phyloP scores from a whole-genome alignment of 1,140 invertebrate genomes.

The Periplaneta americana region DNA sequence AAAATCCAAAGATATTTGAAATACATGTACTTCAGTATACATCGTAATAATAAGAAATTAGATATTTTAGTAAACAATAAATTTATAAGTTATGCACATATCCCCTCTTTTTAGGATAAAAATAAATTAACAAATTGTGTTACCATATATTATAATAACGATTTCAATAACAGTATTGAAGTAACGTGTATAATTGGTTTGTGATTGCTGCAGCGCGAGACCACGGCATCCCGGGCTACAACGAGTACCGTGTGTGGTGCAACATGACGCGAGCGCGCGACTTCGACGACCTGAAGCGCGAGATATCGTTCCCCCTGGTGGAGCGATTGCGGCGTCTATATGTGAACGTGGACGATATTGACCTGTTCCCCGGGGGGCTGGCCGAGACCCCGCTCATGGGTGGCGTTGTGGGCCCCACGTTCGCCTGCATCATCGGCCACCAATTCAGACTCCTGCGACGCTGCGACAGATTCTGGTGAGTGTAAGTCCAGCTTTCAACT shows the following conservation, averaged over 20 bases:
- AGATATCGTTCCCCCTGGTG: conserved; percentile 43
- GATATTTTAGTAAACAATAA: too few relatives aligned
- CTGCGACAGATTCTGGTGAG: conserved; percentile 51
- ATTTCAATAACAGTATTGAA: too few relatives aligned
- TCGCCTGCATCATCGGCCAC: conserved; percentile 49
- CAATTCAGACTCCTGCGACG: conserved; percentile 45
- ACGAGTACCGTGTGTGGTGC: conserved; percentile 49
- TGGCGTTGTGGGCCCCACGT: conserved; percentile 48
- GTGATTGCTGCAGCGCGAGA: conserved; percentile 38
- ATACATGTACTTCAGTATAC: not conserved
- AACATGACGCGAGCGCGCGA: conserved; percentile 43
- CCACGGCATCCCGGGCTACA: conserved; percentile 58
- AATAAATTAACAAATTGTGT: too few relatives aligned
- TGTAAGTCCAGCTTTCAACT: too few relatives aligned
- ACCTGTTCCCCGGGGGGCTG: conserved; percentile 49
- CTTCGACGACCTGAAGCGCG: conserved; percentile 49
- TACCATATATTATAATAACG: too few relatives aligned
- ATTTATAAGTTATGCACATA: too few relatives aligned
- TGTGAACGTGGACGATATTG: conserved; percentile 47
- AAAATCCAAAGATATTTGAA: not conserved
- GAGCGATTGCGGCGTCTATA: conserved; percentile 39
- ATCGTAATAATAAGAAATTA: too few relatives aligned
- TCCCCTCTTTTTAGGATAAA: too few relatives aligned
- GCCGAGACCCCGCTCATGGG: conserved; percentile 45
- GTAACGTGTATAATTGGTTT: not conserved